Evolutionary conservation across 2,113 vertebrate species (phyloP), one percentile per base, ranked within the genome.

Genomic region (Paedocypris sp.): DNA sequence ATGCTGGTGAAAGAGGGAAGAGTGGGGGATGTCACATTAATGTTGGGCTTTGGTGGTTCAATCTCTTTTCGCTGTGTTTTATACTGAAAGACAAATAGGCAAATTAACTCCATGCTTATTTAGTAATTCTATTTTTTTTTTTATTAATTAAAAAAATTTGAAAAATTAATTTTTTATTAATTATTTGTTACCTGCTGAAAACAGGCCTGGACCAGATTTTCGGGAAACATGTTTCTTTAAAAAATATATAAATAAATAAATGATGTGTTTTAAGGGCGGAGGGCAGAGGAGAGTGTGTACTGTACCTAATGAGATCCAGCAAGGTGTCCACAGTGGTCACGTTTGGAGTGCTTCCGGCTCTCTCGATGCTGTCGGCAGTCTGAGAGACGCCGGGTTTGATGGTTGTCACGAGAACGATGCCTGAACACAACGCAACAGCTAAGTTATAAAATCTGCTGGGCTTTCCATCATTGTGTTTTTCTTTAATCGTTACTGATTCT

Each of bases 171-270:
- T 2, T 5, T 22, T 33, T 18, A 3, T 19, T 33, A 8, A n/a
- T 1, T 22, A n/a, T n/a, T 0, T 60, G 65, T 77, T 81, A 99
- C 95, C 87, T 97, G 95, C 67, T 97, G 91, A 73, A 99, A 99
- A 81, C 93, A 96, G 72, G 95, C 95, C 71, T 99, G 95, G 20
- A 99, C 83, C 57, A 98, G 83, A 63, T 98, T 99, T 79, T 99
- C 95, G 33, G 95, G 95, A 68, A 99, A 97, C 93, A 98, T 97
- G 71, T 99, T 98, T 78, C 94, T 98, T 23, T 8, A 46, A 23
- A 49, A 13, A 29, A 6, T 13, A 5, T 15, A 5, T 23, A 39
- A 15, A 8, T 6, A 8, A 41, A 23, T 42, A 45, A 4, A 31
- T 50, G 12, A n/a, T 26, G 7, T 16, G 16, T 51, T 3, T 6